These are phyloP conservation scores for Clarias gariepinus DNA, from an alignment of 2,113 vertebrate genomes.

Conservation along the genomic window DNA sequence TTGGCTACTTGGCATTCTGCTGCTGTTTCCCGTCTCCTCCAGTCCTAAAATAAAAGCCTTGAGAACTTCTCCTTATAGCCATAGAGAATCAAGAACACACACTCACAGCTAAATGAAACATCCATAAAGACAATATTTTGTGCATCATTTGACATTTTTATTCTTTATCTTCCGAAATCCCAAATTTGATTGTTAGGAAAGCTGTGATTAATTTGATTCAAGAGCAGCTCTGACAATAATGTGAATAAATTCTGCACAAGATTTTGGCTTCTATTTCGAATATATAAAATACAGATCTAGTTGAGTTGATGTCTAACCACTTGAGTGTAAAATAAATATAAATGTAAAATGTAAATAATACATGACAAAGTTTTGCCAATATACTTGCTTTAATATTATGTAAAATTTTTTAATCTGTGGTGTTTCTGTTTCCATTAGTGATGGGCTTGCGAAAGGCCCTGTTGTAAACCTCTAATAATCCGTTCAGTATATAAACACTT, in stretches of 20 bases:
- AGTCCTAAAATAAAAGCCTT: background rate
- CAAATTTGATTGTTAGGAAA: background rate
- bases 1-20: conserved; percentile 10
- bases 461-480: no score
- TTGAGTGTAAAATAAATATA: background rate
- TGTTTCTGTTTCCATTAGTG: background rate
- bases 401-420: background rate
- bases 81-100: background rate
- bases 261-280: background rate
- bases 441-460: no score
- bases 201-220: background rate
- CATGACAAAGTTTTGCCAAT: background rate
- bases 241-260: no score
- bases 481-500: no score
- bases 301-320: no score
- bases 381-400: background rate
- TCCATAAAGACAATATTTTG: background rate
- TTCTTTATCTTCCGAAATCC: background rate
- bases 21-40: background rate
- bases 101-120: background rate
- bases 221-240: background rate
- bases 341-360: background rate
- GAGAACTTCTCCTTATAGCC: background rate
- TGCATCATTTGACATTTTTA: background rate
- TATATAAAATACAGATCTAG: background rate